These are phyloP conservation scores for Galerucella pusilla DNA, from an alignment of 2,888 invertebrate genomes.

Conservation along the genomic window DNA sequence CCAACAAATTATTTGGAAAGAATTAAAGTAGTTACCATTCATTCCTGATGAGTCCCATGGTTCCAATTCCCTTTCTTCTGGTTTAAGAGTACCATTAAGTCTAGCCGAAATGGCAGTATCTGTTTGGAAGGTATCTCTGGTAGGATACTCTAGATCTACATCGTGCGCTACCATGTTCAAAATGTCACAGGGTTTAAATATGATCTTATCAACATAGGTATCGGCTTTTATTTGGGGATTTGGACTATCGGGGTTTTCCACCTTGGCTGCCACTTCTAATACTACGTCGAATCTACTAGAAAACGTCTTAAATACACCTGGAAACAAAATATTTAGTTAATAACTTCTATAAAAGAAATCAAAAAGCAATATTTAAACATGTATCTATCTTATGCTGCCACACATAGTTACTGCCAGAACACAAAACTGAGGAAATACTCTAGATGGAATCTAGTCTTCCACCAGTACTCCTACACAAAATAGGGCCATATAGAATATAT, in stretches of 20 bases:
- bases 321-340: conserved; percentile 26
- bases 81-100: conserved; percentile 65
- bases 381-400: too few species aligned
- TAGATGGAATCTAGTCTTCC: too few species aligned
- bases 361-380: too few species aligned
- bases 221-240: conserved; percentile 71
- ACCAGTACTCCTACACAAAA: too few species aligned
- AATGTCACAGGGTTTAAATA: conserved; percentile 87
- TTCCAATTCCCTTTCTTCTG: conserved; percentile 85
- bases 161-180: conserved; percentile 85
- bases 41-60: conserved; percentile 82
- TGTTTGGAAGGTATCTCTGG: conserved; percentile 88
- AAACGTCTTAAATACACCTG: conserved; percentile 83
- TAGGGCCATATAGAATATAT: too few species aligned
- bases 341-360: neutral
- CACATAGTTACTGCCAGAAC: too few species aligned
- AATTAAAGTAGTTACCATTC: conserved; percentile 63
- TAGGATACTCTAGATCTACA: conserved; percentile 90
- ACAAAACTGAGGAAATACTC: too few species aligned
- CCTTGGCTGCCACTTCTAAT: conserved; percentile 87
- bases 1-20: too few species aligned
- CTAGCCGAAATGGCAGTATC: conserved; percentile 87
- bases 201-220: conserved; percentile 80
- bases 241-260: conserved; percentile 72
- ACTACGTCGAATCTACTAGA: conserved; percentile 89